Evolutionary conservation across 2,888 invertebrate genomes (phyloP), one percentile per base, ranked within the genome.

Genomic region (Ptychoptera albimana): DNA sequence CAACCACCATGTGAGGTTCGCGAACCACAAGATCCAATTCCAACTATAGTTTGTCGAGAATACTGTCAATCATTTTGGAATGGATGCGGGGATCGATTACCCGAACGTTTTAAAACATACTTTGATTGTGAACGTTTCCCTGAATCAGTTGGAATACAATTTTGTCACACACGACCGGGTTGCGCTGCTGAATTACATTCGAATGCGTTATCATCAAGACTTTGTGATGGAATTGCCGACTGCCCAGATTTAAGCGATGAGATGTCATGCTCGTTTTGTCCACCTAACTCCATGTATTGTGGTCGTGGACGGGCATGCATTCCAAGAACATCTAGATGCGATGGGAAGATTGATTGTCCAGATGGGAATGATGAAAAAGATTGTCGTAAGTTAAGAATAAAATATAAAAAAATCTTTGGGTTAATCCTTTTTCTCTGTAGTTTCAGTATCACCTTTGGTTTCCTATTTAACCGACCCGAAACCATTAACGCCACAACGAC

Each of bases 151-250:
- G 83, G 82, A 14, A 70, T 73, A 5, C 80, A 77, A 8, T 76
- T 77, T 8, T 89, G 89, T 57, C 71, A 74, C 39, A 73, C 82
- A 3, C 85, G 85, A 64, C 84, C 87, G 55, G 81, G 84, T 77
- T 89, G 89, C 57, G 77, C 78, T 2, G 74, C 75, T 40, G 76
- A 80, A 43, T 69, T 91, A 44, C 81, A 84, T 53, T 72, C 74
- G 29, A 74, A 78, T 51, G 86, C 85, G 0, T 65, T 84, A 48
- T 82, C 82, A 1, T 75, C 82, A 1, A 72, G 87, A 40, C 71
- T 88, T 32, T 91, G 91, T 57, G 91, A 91, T 60, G 89, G 89
- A 12, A 72, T 82, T 31, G 78, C 85, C 11, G 91, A 91, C 63
- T 91, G 91, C 61, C 76, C 82, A 11, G 85, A 86, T 64, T 71